Conservation (phyloP, 64 coral and sea anemone species). For the Montipora foliosa region DNA sequence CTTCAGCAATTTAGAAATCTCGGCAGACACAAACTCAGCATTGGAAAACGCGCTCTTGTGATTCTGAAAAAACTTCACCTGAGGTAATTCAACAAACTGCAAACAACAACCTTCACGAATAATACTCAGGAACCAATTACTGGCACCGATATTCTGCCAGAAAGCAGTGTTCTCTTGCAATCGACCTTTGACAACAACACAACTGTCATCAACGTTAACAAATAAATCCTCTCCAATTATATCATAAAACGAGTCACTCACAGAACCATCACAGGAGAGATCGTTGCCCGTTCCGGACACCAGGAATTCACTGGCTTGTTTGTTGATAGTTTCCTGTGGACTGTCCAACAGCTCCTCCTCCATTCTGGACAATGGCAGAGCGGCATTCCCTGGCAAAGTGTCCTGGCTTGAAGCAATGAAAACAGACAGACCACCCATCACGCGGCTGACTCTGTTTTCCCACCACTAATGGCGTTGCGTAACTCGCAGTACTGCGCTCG, state of each 20-base stretch:
- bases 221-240: background rate
- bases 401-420: slow-evolving; percentile 50
- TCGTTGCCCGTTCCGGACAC: background rate
- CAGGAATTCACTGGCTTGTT: background rate
- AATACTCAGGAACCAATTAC: slow-evolving; percentile 6
- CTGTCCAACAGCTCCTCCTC: too few relatives aligned
- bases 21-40: slow-evolving; percentile 49
- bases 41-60: slow-evolving; percentile 7
- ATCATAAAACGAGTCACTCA: background rate
- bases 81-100: too few relatives aligned
- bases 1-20: slow-evolving; percentile 43
- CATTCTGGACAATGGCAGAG: background rate
- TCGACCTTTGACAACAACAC: background rate
- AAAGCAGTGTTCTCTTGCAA: background rate
- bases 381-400: slow-evolving; percentile 55
- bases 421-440: background rate
- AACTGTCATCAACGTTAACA: background rate
- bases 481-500: background rate
- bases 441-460: background rate
- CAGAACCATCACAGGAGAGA: background rate
- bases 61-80: slow-evolving; percentile 10
- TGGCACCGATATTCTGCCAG: background rate
- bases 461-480: background rate
- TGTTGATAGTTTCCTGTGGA: background rate
- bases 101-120: background rate